Conservation (phyloP, 2,113 vertebrate species). For the Ancistrus triradiatus region DNA sequence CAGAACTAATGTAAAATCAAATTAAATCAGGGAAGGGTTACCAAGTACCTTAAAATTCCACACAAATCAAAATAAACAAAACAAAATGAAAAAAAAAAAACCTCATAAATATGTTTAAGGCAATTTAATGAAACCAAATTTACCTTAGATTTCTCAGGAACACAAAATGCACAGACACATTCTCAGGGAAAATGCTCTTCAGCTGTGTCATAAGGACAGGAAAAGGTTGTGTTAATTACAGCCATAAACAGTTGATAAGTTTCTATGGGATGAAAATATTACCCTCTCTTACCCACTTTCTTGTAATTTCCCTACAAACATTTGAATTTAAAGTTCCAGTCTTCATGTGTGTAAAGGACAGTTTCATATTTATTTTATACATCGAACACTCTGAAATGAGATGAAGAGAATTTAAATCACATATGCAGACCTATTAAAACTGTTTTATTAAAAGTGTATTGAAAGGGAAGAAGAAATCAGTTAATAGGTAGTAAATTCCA, state of each 20-base stretch:
- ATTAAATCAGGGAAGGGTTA: too few species aligned
- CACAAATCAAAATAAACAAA: too few species aligned
- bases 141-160: conserved; percentile 56
- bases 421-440: too few species aligned
- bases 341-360: background rate
- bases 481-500: too few species aligned
- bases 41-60: too few species aligned
- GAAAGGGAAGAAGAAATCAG: too few species aligned
- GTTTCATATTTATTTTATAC: conserved; percentile 58
- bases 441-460: too few species aligned
- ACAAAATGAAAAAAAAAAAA: too few species aligned
- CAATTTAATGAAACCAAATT: background rate
- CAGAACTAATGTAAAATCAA: too few species aligned
- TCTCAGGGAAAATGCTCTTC: conserved; percentile 46
- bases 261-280: too few species aligned
- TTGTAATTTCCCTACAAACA: conserved; percentile 37
- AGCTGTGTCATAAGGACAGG: conserved; percentile 53
- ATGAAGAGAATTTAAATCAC: background rate
- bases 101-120: too few species aligned
- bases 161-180: conserved; percentile 46
- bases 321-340: background rate
- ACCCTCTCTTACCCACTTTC: conserved; percentile 57
- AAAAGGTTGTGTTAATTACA: background rate
- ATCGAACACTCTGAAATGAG: conserved; percentile 55
- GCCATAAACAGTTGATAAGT: background rate